Base-by-base conservation (phyloP, 2,888 invertebrate species). In the Caradrina kadenii region DNA sequence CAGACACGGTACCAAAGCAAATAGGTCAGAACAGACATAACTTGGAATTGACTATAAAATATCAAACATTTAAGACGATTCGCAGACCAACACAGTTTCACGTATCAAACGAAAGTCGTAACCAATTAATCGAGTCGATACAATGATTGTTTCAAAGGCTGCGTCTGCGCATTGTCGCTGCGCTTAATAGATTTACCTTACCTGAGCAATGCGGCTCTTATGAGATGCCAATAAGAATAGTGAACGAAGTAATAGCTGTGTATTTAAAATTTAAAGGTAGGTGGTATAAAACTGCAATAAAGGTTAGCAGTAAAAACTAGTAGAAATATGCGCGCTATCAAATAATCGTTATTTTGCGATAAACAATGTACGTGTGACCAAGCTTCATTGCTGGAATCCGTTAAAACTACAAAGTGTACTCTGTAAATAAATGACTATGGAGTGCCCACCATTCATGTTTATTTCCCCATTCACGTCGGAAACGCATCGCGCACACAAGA, bases 41-140 rank as follows among this genome's bases (percentile, higher is more conserved):
- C 60, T 69, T 56, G 71, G 62, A 74, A 74, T 73, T 63, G 73
- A 79, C 80, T 68, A 72, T 83, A 84, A 84, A 85, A 82, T 79
- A 84, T 80, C 81, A 76, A 86, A 83, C 73, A 74, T 72, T 73
- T 70, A 74, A 82, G 82, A 85, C 77, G 76, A 82, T 86, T 81
- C 56, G 80, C 85, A 85, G 78, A 79, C 70, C 64, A 70, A 70
- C 58, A 69, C 73, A 69, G 80, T 66, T 81, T 80, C 77, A 76
- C 73, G 79, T 83, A 82, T 87, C 85, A 89, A 89, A 88, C 82
- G 79, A 77, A 77, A 76, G 76, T 81, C 81, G 82, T 79, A 85
- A 81, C 78, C 68, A 80, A 75, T 70, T 69, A 72, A 70, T 72
- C 58, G 66, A 73, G 72, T 75, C 74, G 63, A 64, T 85, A 63